phyloP scores from a whole-genome alignment of 2,113 vertebrate genomes.

The Ailuropoda melanoleuca region DNA sequence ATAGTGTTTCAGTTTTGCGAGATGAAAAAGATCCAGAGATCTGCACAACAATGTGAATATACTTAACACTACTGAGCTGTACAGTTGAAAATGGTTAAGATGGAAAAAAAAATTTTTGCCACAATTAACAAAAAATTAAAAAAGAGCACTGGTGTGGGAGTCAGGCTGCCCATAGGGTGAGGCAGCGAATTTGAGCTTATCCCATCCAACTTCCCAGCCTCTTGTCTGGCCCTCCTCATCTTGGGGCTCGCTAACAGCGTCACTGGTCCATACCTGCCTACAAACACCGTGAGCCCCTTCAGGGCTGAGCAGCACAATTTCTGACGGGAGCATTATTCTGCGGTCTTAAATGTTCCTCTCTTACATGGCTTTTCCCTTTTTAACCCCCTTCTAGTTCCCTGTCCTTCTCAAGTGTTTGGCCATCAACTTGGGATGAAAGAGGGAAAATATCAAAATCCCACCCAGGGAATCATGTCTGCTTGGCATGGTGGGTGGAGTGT shows the following conservation, averaged over 20 bases:
- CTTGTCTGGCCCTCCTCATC: background rate
- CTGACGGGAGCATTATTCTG: background rate
- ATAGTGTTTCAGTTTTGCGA: background rate
- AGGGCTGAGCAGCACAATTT: background rate
- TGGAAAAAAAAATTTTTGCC: background rate
- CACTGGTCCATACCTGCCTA: background rate
- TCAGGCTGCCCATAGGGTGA: rapidly evolving
- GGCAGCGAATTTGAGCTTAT: background rate
- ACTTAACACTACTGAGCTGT: background rate
- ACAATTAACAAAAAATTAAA: background rate
- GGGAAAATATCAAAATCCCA: background rate
- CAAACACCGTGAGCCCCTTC: rapidly evolving
- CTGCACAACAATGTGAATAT: too few species aligned
- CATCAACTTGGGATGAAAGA: background rate
- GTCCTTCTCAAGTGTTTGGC: background rate
- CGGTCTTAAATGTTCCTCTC: background rate
- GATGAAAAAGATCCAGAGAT: background rate
- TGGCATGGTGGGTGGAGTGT: rapidly evolving
- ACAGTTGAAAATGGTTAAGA: background rate
- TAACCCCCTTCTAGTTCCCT: background rate
- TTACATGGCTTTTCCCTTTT: background rate
- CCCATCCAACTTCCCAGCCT: rapidly evolving
- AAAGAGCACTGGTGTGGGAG: background rate
- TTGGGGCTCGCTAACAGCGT: background rate
- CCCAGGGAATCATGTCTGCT: background rate